phyloP scores from a whole-genome alignment of 2,797 vertebrate genomes.

The Sebastes aleutianus region DNA sequence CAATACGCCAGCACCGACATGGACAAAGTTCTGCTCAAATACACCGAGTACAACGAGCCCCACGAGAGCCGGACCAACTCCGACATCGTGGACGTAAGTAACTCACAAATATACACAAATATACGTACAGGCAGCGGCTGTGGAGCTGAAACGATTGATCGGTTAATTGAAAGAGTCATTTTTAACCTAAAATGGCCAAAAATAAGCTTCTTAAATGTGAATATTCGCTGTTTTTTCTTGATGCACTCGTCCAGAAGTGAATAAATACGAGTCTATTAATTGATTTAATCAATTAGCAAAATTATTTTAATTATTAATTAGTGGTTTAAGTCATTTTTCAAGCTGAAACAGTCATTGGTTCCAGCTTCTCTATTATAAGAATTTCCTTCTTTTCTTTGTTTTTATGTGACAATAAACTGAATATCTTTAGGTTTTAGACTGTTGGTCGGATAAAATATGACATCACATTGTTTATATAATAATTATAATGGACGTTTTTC shows the following conservation, averaged over 20 bases:
- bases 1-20: constrained; percentile 85
- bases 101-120: background rate
- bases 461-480: background rate
- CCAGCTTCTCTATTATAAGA: too few species aligned
- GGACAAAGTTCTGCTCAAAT: constrained; percentile 77
- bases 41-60: constrained; percentile 93
- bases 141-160: too few species aligned
- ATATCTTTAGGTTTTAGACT: background rate
- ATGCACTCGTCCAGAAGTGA: background rate
- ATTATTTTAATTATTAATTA: background rate
- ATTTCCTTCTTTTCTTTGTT: too few species aligned
- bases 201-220: background rate
- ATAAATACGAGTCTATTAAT: background rate
- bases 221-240: background rate
- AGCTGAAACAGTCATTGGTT: too few species aligned
- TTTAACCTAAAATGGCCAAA: background rate
- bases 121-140: background rate
- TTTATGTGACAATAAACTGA: background rate
- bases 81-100: constrained; percentile 93
- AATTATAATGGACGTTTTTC: background rate
- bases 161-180: background rate
- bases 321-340: too few species aligned
- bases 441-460: background rate
- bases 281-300: background rate
- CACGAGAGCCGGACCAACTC: constrained; percentile 97